Percentiles rank a stretch among this genome's conserved stretches.
These are phyloP conservation scores for Pelmatolapia mariae DNA, from an alignment of 2,113 vertebrate genomes.

Conservation along the genomic window DNA sequence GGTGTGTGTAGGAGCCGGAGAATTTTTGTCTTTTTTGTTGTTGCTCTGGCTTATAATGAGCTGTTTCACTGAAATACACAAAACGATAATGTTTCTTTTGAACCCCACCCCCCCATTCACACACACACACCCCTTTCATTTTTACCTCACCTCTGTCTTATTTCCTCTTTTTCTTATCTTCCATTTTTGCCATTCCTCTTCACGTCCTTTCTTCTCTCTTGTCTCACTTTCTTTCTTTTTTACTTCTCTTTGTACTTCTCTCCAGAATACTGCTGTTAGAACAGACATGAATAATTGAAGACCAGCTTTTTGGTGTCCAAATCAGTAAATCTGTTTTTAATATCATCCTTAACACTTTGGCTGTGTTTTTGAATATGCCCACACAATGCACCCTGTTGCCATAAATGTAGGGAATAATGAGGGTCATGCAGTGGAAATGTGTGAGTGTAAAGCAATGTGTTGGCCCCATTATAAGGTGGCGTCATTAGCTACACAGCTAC, in stretches of 20 bases:
- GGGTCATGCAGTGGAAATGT: not conserved
- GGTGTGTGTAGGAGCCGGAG: not conserved
- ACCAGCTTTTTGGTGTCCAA: not conserved
- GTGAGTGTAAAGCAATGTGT: not conserved
- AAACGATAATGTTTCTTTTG: not conserved
- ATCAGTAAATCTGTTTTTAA: not conserved
- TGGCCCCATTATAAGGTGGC: not conserved
- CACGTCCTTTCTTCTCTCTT: not conserved
- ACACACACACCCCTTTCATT: not conserved
- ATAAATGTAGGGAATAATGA: conserved; percentile 11
- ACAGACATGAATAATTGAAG: not conserved
- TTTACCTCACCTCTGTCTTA: not conserved
- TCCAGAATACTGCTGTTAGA: not conserved
- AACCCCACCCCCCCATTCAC: not conserved
- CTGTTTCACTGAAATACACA: not conserved
- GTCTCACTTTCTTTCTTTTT: not conserved
- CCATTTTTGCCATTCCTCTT: not conserved
- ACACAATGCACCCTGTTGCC: not conserved
- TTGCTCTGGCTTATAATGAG: conserved; percentile 16
- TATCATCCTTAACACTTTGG: not conserved
- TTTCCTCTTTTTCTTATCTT: not conserved
- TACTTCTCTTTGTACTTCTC: not conserved
- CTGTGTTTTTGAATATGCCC: not conserved
- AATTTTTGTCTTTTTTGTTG: not conserved
- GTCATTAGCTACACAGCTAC: conserved; percentile 31